Percentiles rank a stretch among this genome's conserved stretches.
These are phyloP conservation scores for Hydrolagus affinis DNA, from an alignment of 2,113 vertebrate species.

Conservation along the genomic window DNA sequence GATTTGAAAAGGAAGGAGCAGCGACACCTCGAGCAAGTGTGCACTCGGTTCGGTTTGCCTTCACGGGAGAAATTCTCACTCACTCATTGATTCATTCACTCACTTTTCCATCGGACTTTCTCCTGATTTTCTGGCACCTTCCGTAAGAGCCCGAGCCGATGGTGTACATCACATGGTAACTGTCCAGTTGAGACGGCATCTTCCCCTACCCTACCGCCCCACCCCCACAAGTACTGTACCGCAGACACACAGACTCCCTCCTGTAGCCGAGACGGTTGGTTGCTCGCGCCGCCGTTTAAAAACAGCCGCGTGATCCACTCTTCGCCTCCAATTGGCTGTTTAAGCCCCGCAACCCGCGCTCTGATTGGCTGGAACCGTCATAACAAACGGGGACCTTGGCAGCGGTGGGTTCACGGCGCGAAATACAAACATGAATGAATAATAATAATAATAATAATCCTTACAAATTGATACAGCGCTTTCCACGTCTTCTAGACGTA, in stretches of 20 bases:
- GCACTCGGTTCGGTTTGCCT: too few relatives aligned
- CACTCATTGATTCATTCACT: constrained; percentile 35
- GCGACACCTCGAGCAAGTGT: too few relatives aligned
- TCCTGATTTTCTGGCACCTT: constrained; percentile 80
- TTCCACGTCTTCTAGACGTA: too few relatives aligned
- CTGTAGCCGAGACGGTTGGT: neutral
- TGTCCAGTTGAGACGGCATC: constrained; percentile 78
- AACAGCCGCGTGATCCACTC: neutral
- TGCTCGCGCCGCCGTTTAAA: neutral
- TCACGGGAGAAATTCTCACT: too few relatives aligned
- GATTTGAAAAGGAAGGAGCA: too few relatives aligned
- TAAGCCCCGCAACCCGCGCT: too few relatives aligned
- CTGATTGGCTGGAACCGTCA: neutral
- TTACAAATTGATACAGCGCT: too few relatives aligned
- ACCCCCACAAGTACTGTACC: too few relatives aligned
- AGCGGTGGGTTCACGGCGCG: neutral
- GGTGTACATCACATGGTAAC: constrained; percentile 82
- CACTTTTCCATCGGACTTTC: constrained; percentile 82
- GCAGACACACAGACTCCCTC: neutral
- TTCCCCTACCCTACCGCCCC: too few relatives aligned
- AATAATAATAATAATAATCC: too few relatives aligned
- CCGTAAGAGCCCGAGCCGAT: constrained; percentile 88
- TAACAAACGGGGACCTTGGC: neutral
- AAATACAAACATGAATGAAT: constrained; percentile 16
- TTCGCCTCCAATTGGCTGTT: neutral